Evolutionary conservation across 2,113 vertebrate genomes (phyloP).

Genomic region (Tupaia chinensis): DNA sequence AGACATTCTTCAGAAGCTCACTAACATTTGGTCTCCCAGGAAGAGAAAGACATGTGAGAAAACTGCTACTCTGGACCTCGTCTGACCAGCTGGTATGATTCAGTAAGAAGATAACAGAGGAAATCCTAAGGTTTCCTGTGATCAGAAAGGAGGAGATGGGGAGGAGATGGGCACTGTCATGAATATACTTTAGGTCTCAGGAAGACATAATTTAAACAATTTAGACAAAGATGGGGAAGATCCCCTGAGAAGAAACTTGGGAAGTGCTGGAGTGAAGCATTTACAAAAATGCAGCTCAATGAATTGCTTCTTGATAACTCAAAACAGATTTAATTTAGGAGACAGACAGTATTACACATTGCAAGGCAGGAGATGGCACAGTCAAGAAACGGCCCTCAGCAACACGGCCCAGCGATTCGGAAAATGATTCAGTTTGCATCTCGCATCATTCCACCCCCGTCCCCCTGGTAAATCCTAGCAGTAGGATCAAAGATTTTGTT

Average conservation of each 20-base stretch:
- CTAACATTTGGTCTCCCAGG: neutral
- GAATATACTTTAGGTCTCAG: neutral
- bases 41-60: neutral
- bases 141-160: neutral
- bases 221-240: neutral
- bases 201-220: neutral
- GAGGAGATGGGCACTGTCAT: neutral
- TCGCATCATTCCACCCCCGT: neutral
- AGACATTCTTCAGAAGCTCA: neutral
- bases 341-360: neutral
- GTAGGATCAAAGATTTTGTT: neutral
- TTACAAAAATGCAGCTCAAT: neutral
- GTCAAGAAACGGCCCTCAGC: neutral
- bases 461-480: neutral
- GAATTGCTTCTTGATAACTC: neutral
- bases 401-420: conserved; percentile 5
- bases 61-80: neutral
- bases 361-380: neutral
- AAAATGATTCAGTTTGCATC: conserved; percentile 11
- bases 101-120: neutral
- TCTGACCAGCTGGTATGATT: neutral
- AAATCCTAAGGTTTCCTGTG: neutral
- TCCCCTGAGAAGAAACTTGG: neutral
- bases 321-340: conserved; percentile 29
- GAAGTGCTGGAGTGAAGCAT: neutral